These are phyloP conservation scores for Pipa parva DNA, from an alignment of 2,113 vertebrate genomes.

Conservation along the genomic window DNA sequence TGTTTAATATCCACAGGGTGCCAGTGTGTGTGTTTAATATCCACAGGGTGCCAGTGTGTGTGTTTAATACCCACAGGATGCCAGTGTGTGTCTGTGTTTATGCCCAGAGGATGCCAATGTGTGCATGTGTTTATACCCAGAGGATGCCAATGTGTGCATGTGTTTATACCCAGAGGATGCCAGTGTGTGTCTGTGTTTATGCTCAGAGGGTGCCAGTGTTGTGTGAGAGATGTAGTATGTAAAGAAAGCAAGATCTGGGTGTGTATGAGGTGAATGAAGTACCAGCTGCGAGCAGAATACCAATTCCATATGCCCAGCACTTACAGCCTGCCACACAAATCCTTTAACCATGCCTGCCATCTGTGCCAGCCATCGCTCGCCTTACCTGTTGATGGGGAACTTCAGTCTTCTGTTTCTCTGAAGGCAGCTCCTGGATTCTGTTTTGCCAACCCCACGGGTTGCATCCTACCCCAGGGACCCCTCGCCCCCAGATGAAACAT, in stretches of 20 bases:
- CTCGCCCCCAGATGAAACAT: not conserved
- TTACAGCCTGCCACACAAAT: not conserved
- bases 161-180: not conserved
- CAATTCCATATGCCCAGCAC: not conserved
- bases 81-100: not conserved
- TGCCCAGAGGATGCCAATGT: not conserved
- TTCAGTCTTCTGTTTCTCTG: slow-evolving; percentile 11
- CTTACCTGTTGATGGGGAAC: slow-evolving; percentile 41
- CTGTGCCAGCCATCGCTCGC: not conserved
- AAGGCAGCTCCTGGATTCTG: not conserved
- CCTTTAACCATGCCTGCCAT: not conserved
- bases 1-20: too few relatives aligned
- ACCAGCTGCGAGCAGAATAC: not conserved
- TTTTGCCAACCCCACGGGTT: not conserved
- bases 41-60: not conserved
- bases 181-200: not conserved
- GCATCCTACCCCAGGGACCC: not conserved
- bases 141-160: too few relatives aligned
- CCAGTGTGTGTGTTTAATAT: not conserved
- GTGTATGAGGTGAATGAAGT: not conserved
- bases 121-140: not conserved
- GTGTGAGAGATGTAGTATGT: too few relatives aligned
- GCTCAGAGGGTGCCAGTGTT: not conserved
- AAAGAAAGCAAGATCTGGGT: not conserved
- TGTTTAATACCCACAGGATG: not conserved